These are phyloP conservation scores for Noturus placidus DNA, from an alignment of 2,113 vertebrate species.

Conservation along the genomic window DNA sequence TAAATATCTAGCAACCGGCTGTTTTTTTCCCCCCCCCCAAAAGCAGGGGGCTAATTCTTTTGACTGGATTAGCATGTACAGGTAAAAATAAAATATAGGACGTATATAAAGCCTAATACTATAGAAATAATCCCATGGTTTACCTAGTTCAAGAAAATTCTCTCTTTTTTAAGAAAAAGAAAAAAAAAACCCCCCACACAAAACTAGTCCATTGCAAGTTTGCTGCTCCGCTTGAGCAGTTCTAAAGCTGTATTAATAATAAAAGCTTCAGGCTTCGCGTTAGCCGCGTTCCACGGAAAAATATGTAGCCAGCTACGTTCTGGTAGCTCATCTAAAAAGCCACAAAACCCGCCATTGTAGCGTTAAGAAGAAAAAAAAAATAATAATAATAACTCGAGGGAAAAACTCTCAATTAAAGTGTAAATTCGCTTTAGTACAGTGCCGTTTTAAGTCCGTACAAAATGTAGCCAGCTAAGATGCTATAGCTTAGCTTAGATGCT, in stretches of 20 bases:
- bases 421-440: background rate
- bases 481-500: too few relatives aligned
- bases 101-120: too few relatives aligned
- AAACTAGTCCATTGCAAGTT: background rate
- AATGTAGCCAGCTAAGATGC: slow-evolving; percentile 24
- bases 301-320: background rate
- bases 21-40: background rate
- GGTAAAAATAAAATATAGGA: background rate
- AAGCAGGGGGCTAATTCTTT: slow-evolving; percentile 6
- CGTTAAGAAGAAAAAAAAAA: too few relatives aligned
- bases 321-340: background rate
- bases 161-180: background rate
- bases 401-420: background rate
- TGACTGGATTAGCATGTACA: slow-evolving; percentile 36
- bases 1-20: background rate
- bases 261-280: slow-evolving; percentile 39
- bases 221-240: background rate
- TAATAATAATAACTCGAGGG: too few relatives aligned
- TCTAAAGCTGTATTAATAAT: slow-evolving; percentile 25
- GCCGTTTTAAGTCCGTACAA: background rate
- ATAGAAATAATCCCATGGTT: background rate
- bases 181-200: too few relatives aligned
- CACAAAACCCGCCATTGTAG: background rate
- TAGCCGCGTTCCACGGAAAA: background rate
- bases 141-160: background rate